Percentiles rank a stretch among this genome's conserved stretches.
Evolutionary conservation across 2,113 vertebrate species (phyloP).

Genomic region (Pitta sordida): DNA sequence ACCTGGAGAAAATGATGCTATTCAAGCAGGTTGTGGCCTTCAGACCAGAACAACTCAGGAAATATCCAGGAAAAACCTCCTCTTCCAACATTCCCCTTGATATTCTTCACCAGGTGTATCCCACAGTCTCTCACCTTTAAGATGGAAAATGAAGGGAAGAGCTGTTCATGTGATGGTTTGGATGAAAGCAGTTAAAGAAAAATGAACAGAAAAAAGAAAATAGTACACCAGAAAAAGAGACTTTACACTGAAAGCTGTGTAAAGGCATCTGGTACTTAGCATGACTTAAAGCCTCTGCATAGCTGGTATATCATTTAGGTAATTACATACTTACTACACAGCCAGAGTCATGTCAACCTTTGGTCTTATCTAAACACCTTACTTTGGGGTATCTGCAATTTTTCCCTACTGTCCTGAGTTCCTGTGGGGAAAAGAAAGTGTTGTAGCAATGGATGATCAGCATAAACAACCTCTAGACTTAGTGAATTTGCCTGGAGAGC

Average conservation of each 20-base stretch:
- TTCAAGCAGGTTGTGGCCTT: fast-evolving
- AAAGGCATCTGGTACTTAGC: background rate
- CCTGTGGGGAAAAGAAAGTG: background rate
- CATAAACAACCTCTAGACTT: background rate
- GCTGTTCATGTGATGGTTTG: background rate
- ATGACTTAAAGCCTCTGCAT: background rate
- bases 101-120: background rate
- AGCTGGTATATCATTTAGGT: background rate
- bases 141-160: background rate
- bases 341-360: background rate
- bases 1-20: background rate
- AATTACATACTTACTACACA: background rate
- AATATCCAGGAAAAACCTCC: background rate
- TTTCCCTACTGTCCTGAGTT: background rate
- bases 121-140: background rate
- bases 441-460: background rate
- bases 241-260: background rate
- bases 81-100: background rate
- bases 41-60: fast-evolving
- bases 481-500: background rate
- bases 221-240: background rate
- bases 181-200: background rate
- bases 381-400: background rate
- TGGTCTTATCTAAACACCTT: background rate
- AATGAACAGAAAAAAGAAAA: background rate